Evolutionary conservation across 2,797 vertebrate species (phyloP).

Genomic region (Hypotaenidia philippensis): DNA sequence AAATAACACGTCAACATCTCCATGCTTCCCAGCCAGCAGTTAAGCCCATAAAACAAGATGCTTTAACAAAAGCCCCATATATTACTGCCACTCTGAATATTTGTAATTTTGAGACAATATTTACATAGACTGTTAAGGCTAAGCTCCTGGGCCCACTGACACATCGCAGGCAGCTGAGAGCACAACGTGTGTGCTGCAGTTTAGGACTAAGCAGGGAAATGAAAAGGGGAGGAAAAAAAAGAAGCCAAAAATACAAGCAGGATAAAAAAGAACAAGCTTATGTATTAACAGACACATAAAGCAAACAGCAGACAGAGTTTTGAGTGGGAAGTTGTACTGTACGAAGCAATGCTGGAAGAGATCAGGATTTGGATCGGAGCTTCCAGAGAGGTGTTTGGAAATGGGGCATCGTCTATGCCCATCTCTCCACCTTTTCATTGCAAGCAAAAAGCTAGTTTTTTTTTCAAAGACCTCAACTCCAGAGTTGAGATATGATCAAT

Average conservation of each 20-base stretch:
- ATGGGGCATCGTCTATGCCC: background rate
- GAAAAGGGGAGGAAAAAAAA: background rate
- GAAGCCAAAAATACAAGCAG: constrained; percentile 6
- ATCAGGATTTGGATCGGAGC: background rate
- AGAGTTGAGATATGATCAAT: background rate
- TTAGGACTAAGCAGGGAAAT: constrained; percentile 38
- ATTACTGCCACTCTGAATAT: constrained; percentile 71
- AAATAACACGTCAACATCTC: constrained; percentile 45
- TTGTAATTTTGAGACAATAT: constrained; percentile 73
- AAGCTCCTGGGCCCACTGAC: constrained; percentile 32
- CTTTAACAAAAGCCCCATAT: constrained; percentile 61
- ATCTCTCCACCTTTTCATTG: background rate
- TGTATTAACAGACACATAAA: constrained; percentile 54
- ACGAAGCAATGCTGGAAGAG: background rate
- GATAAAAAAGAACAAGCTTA: constrained; percentile 40
- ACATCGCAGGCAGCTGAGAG: constrained; percentile 36
- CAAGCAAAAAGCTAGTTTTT: background rate
- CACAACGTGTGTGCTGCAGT: background rate
- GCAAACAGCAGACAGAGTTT: constrained; percentile 14
- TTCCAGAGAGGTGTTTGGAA: background rate
- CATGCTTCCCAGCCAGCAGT: constrained; percentile 2
- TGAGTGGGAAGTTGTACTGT: background rate
- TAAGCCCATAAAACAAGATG: constrained; percentile 67
- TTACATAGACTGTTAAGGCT: constrained; percentile 56
- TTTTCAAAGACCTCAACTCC: background rate